Evolutionary conservation across 2,888 invertebrate species (phyloP).

Genomic region (Acanthosoma haemorrhoidale): DNA sequence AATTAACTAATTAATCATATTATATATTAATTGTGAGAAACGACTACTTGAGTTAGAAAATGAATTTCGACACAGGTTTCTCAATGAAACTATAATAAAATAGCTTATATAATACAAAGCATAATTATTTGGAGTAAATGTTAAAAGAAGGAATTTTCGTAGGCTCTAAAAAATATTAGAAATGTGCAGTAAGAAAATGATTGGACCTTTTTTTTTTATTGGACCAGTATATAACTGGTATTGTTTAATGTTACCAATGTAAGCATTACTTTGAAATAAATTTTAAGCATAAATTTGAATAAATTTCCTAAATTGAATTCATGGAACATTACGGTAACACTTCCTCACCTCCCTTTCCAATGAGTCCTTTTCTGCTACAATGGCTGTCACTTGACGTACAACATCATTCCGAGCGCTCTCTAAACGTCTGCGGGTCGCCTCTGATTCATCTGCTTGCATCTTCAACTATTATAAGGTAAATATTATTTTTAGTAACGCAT

Average conservation of each 20-base stretch:
- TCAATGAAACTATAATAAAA: too few species aligned
- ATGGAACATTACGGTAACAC: not conserved
- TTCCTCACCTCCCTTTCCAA: slow-evolving; percentile 54
- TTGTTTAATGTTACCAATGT: too few species aligned
- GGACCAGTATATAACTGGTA: too few species aligned
- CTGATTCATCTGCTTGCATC: slow-evolving; percentile 55
- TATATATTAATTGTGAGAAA: too few species aligned
- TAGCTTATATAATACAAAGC: too few species aligned
- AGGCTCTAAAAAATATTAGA: not conserved
- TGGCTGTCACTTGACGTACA: slow-evolving; percentile 55
- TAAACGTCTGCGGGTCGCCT: slow-evolving; percentile 52
- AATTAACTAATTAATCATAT: too few species aligned
- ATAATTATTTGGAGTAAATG: too few species aligned
- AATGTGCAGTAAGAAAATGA: not conserved
- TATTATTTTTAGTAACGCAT: too few species aligned
- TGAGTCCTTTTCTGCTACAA: slow-evolving; percentile 54
- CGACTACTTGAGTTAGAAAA: too few species aligned
- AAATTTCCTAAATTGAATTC: not conserved
- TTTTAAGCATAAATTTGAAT: not conserved
- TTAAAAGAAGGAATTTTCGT: too few species aligned
- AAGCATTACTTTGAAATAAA: not conserved
- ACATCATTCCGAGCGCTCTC: slow-evolving; percentile 57
- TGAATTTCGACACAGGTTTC: too few species aligned
- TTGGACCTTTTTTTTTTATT: not conserved
- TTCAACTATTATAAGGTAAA: too few species aligned